These are phyloP conservation scores for Orchestia grillus DNA, from an alignment of 1,140 invertebrate genomes.

Conservation along the genomic window DNA sequence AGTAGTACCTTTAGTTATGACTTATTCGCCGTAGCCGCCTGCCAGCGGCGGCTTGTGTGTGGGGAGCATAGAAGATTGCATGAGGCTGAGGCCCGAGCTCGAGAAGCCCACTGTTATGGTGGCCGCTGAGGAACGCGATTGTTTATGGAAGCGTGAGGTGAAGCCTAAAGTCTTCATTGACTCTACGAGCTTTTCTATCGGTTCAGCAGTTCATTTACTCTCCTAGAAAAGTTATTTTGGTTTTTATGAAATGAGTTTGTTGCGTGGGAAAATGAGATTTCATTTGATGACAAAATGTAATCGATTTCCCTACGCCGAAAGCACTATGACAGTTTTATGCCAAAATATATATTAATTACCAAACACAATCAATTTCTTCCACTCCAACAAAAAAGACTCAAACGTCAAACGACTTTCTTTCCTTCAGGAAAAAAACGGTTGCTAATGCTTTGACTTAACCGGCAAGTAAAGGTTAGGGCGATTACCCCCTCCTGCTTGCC, in stretches of 20 bases:
- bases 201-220: background rate
- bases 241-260: background rate
- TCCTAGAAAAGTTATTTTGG: background rate
- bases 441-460: background rate
- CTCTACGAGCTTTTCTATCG: background rate
- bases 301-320: background rate
- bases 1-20: slow-evolving; percentile 50
- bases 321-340: too few relatives aligned
- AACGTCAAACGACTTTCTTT: background rate
- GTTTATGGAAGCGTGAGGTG: background rate
- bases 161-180: background rate
- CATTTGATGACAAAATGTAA: background rate
- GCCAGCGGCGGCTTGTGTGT: background rate
- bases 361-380: too few relatives aligned
- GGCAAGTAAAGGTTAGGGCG: background rate
- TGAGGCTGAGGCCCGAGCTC: background rate
- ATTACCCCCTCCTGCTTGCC: background rate
- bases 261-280: background rate
- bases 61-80: slow-evolving; percentile 10
- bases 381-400: background rate
- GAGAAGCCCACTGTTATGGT: background rate
- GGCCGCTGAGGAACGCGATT: background rate
- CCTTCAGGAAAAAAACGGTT: background rate
- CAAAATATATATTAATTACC: too few relatives aligned
- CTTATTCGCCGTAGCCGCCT: background rate